Conservation (phyloP, 2,113 vertebrate genomes). For the Microcebus jonahi region DNA sequence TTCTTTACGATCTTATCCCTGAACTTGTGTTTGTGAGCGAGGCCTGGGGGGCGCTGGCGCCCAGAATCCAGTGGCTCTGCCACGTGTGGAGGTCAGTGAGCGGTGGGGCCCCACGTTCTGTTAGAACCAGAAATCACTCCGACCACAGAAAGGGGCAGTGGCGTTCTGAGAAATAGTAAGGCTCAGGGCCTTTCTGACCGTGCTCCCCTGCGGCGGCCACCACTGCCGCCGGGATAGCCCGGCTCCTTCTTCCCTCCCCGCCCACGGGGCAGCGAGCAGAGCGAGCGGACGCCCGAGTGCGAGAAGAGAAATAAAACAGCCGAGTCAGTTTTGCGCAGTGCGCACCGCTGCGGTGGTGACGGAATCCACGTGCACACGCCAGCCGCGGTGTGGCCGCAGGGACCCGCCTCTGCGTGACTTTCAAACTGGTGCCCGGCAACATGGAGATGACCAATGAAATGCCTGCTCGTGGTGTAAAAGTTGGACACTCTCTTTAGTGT, state of each 20-base stretch:
- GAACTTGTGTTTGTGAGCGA: not conserved
- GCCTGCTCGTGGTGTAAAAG: not conserved
- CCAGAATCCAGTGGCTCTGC: too few relatives aligned
- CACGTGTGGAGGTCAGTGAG: too few relatives aligned
- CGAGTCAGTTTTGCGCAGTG: not conserved
- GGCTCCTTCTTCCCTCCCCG: not conserved
- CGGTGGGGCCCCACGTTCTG: not conserved
- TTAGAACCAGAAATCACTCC: not conserved
- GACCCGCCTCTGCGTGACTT: accelerated
- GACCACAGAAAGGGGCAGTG: not conserved
- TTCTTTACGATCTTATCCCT: not conserved
- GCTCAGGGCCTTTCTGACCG: not conserved
- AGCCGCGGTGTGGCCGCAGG: not conserved
- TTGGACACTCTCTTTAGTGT: not conserved
- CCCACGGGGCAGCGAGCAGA: too few relatives aligned
- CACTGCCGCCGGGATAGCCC: too few relatives aligned
- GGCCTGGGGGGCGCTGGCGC: not conserved
- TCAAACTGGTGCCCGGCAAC: accelerated
- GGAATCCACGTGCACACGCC: too few relatives aligned
- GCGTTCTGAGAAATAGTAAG: too few relatives aligned
- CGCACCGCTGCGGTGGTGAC: too few relatives aligned
- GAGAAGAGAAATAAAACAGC: not conserved
- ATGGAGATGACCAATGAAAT: not conserved
- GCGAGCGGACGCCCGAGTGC: accelerated
- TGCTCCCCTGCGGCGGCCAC: not conserved